These are phyloP conservation scores for Spilogale gracilis DNA, from an alignment of 2,113 vertebrate genomes.

Conservation along the genomic window DNA sequence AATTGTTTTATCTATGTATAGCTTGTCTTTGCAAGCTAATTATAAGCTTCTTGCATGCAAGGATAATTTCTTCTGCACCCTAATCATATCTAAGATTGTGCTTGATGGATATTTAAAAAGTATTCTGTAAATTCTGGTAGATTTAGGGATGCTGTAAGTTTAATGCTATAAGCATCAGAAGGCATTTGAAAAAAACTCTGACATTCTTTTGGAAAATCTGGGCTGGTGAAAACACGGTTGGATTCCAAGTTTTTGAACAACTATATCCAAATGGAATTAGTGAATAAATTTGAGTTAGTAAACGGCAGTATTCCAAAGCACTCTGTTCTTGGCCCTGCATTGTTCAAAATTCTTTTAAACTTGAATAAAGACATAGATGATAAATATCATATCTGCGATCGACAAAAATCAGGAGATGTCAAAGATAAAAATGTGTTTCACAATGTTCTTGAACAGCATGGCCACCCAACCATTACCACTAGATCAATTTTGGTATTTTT, in stretches of 20 bases:
- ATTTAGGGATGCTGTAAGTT: not conserved
- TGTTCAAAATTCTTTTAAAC: constrained; percentile 7
- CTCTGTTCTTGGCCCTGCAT: not conserved
- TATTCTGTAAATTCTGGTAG: not conserved
- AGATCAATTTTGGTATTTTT: not conserved
- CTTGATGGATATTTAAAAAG: not conserved
- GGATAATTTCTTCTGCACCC: not conserved
- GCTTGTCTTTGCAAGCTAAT: constrained; percentile 22
- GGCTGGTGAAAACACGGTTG: not conserved
- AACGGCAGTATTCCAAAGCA: not conserved
- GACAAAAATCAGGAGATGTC: not conserved
- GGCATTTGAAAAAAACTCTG: not conserved
- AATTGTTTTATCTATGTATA: constrained; percentile 5
- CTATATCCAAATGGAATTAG: not conserved
- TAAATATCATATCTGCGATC: not conserved
- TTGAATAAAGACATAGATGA: not conserved
- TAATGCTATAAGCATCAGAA: constrained; percentile 26
- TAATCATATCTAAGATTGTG: not conserved
- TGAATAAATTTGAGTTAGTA: not conserved
- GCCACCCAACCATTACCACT: not conserved
- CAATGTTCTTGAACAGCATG: not conserved
- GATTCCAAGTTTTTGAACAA: constrained; percentile 7
- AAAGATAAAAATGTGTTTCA: constrained; percentile 22
- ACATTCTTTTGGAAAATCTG: constrained; percentile 1
- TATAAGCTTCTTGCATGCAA: not conserved